Evolutionary conservation across 2,797 vertebrate genomes (phyloP).

Genomic region (Acestrorhynchus altus): DNA sequence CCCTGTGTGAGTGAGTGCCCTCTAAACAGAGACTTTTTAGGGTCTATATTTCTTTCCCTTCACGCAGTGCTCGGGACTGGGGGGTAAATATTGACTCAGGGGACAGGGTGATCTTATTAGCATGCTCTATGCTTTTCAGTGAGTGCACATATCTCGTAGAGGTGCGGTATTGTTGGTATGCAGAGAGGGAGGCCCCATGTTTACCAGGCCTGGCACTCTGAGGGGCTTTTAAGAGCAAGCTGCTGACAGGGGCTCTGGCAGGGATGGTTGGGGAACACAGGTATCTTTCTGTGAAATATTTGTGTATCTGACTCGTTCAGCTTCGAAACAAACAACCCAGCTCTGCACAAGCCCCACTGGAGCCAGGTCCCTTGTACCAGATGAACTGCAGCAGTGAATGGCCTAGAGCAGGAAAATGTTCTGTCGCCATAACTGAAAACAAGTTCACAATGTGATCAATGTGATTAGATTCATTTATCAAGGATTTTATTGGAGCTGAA

Average conservation of each 20-base stretch:
- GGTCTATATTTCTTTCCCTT: slow-evolving; percentile 30
- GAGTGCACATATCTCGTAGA: slow-evolving; percentile 26
- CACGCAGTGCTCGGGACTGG: slow-evolving; percentile 28
- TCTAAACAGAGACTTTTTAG: slow-evolving; percentile 55
- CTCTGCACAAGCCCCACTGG: not conserved
- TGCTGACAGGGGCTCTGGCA: slow-evolving; percentile 58
- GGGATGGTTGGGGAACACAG: slow-evolving; percentile 58
- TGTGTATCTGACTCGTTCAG: not conserved
- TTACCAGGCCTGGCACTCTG: slow-evolving; percentile 48
- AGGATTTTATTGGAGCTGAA: too few relatives aligned
- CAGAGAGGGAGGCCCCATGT: slow-evolving; percentile 32
- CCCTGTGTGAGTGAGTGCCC: slow-evolving; percentile 58
- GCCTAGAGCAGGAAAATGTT: not conserved
- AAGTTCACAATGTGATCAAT: not conserved
- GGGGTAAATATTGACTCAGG: slow-evolving; percentile 67
- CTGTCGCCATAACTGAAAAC: too few relatives aligned
- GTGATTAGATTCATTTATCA: too few relatives aligned
- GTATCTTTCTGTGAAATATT: slow-evolving; percentile 53
- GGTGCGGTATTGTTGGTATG: slow-evolving; percentile 42
- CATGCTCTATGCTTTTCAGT: slow-evolving; percentile 49
- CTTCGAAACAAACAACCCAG: slow-evolving; percentile 50
- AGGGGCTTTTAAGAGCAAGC: slow-evolving; percentile 58
- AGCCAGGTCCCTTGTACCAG: slow-evolving; percentile 3
- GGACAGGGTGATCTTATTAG: slow-evolving; percentile 62
- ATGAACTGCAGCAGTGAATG: not conserved